Conservation (phyloP, 2,113 vertebrate genomes). For the Phoenicopterus ruber region DNA sequence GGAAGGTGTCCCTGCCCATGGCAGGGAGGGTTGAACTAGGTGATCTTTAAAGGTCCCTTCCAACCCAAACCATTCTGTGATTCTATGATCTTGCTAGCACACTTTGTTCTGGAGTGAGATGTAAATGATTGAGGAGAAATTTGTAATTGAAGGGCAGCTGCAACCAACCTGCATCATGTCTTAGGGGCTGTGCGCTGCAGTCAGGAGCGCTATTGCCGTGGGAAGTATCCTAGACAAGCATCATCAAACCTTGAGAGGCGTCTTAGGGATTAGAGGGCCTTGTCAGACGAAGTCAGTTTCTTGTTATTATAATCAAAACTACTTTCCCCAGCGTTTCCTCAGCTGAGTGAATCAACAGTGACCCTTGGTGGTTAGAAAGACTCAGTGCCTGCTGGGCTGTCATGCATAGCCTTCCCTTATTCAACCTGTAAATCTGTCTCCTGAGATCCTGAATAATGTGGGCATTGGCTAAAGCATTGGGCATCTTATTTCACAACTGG, state of each 20-base stretch:
- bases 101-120: neutral
- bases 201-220: neutral
- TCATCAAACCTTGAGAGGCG: neutral
- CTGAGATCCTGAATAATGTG: neutral
- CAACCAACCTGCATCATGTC: neutral
- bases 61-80: no score
- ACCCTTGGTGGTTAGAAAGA: slow-evolving; percentile 53
- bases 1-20: no score
- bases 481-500: neutral
- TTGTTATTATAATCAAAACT: neutral
- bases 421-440: neutral
- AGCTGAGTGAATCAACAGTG: slow-evolving; percentile 56
- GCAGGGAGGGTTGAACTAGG: no score
- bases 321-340: neutral
- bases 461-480: neutral
- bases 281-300: neutral
- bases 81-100: neutral
- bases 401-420: neutral
- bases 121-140: neutral
- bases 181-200: neutral
- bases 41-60: no score
- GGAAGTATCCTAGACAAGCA: neutral
- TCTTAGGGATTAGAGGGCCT: neutral
- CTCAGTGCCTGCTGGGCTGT: neutral
- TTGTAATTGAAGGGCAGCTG: neutral